A percentile compares a stretch with the other conserved stretches of the same genome.
Evolutionary conservation across 2,113 vertebrate genomes (phyloP).

Genomic region (Origma solitaria): DNA sequence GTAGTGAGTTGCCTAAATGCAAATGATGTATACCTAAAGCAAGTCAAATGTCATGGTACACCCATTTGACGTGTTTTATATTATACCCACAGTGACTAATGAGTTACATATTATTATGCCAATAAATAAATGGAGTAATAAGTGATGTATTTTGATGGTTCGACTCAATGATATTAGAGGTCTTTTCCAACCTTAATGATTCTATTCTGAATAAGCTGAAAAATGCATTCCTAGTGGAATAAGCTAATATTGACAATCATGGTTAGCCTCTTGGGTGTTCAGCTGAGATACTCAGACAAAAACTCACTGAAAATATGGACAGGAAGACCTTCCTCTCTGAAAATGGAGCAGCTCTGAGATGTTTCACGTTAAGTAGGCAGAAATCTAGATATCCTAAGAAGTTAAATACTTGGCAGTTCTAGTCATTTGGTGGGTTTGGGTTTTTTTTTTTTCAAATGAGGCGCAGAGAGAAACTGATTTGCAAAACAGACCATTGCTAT

Average conservation of each 20-base stretch:
- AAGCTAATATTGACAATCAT: neutral
- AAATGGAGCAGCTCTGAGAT: neutral
- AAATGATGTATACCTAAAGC: neutral
- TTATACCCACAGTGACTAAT: neutral
- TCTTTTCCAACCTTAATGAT: neutral
- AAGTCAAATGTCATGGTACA: neutral
- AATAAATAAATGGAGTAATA: neutral
- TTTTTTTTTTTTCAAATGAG: neutral
- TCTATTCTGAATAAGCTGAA: neutral
- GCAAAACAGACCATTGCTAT: neutral
- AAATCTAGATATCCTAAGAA: neutral
- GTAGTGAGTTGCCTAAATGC: neutral
- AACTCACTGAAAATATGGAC: neutral
- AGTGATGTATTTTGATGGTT: neutral
- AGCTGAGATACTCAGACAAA: neutral
- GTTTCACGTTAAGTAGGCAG: neutral
- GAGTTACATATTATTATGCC: neutral
- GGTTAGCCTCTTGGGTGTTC: neutral
- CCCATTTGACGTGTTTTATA: neutral
- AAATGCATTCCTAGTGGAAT: neutral
- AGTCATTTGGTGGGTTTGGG: no score
- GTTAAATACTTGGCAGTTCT: neutral
- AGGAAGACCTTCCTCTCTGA: neutral
- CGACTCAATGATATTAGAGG: neutral
- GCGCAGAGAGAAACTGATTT: neutral